phyloP scores from a whole-genome alignment of 2,888 invertebrate genomes.

The Ormyrus rosae region DNA sequence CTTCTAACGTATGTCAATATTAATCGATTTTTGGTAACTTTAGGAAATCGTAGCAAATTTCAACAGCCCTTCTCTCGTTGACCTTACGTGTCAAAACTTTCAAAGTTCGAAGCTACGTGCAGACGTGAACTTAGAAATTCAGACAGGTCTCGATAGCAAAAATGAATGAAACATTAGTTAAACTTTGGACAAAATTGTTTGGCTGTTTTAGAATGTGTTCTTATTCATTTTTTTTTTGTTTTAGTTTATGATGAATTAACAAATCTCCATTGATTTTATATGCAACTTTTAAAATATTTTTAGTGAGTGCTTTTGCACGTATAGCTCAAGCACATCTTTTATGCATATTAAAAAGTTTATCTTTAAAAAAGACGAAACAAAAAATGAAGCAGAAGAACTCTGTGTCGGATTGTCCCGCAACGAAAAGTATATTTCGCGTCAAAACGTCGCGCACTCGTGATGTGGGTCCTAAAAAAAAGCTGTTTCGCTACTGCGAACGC shows the following conservation, averaged over 20 bases:
- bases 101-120: slow-evolving; percentile 23
- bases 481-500: background rate
- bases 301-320: background rate
- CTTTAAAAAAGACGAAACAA: background rate
- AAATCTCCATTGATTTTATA: background rate
- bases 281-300: background rate
- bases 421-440: slow-evolving; percentile 27
- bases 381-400: slow-evolving; percentile 1
- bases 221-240: background rate
- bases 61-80: slow-evolving; percentile 27
- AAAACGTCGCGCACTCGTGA: slow-evolving; percentile 40
- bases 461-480: slow-evolving; percentile 34
- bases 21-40: slow-evolving; percentile 37
- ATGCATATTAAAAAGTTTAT: background rate
- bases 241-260: background rate
- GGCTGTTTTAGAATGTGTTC: slow-evolving; percentile 3
- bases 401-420: slow-evolving; percentile 11
- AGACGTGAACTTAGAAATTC: slow-evolving; percentile 18
- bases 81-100: slow-evolving; percentile 39
- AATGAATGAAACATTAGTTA: slow-evolving; percentile 29
- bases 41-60: slow-evolving; percentile 37
- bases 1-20: slow-evolving; percentile 24
- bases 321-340: background rate
- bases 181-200: slow-evolving; percentile 9
- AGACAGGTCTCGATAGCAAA: slow-evolving; percentile 23